These are phyloP conservation scores for Galerucella nymphaeae DNA, from an alignment of 2,888 invertebrate genomes.

Conservation along the genomic window DNA sequence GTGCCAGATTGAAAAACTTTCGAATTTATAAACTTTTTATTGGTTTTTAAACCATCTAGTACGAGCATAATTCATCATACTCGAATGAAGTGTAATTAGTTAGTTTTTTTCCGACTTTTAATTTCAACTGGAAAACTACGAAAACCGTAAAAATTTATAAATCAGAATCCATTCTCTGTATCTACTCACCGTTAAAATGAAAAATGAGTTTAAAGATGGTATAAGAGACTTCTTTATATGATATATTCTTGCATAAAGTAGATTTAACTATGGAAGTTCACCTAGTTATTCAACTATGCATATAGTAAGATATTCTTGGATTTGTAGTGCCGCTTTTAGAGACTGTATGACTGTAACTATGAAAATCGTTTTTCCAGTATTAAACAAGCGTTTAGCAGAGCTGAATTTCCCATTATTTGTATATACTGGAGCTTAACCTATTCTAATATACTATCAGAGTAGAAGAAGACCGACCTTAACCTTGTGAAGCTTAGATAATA, in stretches of 20 bases:
- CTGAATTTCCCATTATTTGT: neutral
- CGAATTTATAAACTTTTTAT: neutral
- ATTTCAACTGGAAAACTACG: neutral
- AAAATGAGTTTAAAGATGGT: neutral
- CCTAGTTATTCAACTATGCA: neutral
- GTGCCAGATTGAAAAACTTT: neutral
- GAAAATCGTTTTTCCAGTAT: neutral
- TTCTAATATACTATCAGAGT: too few species aligned
- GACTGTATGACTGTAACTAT: too few species aligned
- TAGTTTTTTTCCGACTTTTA: neutral
- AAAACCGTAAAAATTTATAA: neutral
- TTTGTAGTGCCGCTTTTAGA: neutral
- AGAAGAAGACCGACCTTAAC: too few species aligned
- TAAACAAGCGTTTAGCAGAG: neutral
- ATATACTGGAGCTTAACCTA: too few species aligned
- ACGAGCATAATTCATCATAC: neutral
- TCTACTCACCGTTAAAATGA: slow-evolving; percentile 6
- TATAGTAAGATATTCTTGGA: neutral
- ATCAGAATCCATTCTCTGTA: slow-evolving; percentile 4
- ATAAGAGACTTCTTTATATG: slow-evolving; percentile 2
- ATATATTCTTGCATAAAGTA: slow-evolving; percentile 1
- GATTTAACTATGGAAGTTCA: neutral
- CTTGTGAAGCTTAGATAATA: too few species aligned
- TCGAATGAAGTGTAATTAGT: neutral
- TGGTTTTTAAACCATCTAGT: neutral